Evolutionary conservation across 1,140 invertebrate species (phyloP).

Genomic region (Papilio aristodemus): DNA sequence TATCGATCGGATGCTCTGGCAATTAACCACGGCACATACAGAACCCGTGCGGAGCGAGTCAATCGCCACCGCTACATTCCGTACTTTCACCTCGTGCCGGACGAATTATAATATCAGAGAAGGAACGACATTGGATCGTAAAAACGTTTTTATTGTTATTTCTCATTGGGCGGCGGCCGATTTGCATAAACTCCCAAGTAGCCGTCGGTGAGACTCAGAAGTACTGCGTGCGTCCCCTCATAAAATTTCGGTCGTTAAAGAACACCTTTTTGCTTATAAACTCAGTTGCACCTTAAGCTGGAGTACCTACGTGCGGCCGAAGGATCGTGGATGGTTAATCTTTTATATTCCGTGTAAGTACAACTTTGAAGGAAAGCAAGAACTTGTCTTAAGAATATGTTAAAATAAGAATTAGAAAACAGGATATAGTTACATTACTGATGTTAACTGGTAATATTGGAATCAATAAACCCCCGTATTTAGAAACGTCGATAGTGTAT

Average conservation of each 20-base stretch:
- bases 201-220: conserved; percentile 43
- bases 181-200: conserved; percentile 62
- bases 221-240: conserved; percentile 43
- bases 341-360: conserved; percentile 23
- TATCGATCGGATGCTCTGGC: conserved; percentile 39
- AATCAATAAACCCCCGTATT: not conserved
- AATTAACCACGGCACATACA: conserved; percentile 41
- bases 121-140: conserved; percentile 47
- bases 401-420: not conserved
- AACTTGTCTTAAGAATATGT: not conserved
- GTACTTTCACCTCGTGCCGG: conserved; percentile 48
- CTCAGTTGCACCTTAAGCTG: conserved; percentile 38
- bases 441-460: not conserved
- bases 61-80: conserved; percentile 43
- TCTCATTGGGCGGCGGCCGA: conserved; percentile 46
- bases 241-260: conserved; percentile 63
- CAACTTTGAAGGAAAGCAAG: not conserved
- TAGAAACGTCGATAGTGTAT: not conserved
- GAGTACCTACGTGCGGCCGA: conserved; percentile 12
- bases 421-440: not conserved
- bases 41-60: conserved; percentile 40
- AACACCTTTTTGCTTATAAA: conserved; percentile 60
- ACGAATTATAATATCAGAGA: conserved; percentile 51
- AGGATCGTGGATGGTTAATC: conserved; percentile 8
- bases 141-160: conserved; percentile 52